A percentile compares a stretch with the other conserved stretches of the same genome.
Conservation (phyloP, 2,797 vertebrate species). For the Sebastes diaconus region DNA sequence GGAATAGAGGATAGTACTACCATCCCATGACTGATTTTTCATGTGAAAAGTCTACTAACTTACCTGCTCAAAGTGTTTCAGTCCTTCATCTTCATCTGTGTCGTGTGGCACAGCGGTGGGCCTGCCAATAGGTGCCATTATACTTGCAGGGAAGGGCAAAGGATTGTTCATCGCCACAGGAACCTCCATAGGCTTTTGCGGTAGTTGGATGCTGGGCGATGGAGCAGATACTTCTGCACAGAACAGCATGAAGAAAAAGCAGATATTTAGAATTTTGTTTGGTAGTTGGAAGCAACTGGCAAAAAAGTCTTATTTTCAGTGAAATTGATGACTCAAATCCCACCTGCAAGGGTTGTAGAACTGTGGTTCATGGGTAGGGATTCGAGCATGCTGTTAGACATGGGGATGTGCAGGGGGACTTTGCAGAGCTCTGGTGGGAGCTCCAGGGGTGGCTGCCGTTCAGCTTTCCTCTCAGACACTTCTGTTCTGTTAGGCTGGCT, state of each 20-base stretch:
- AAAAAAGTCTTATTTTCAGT: neutral
- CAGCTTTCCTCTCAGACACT: slow-evolving; percentile 65
- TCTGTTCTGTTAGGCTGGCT: slow-evolving; percentile 67
- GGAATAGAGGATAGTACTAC: neutral
- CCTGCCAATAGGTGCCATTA: slow-evolving; percentile 81
- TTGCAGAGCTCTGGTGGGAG: slow-evolving; percentile 72
- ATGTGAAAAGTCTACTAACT: neutral
- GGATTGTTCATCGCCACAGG: slow-evolving; percentile 81
- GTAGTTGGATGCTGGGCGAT: slow-evolving; percentile 72
- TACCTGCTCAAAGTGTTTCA: slow-evolving; percentile 98
- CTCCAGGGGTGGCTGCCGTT: slow-evolving; percentile 65
- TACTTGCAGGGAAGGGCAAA: slow-evolving; percentile 79
- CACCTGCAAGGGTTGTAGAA: slow-evolving; percentile 73
- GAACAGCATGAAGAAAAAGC: neutral
- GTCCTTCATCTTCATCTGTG: slow-evolving; percentile 95
- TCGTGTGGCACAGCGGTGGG: slow-evolving; percentile 83
- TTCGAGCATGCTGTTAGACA: slow-evolving; percentile 77
- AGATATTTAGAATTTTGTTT: neutral
- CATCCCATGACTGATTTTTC: neutral
- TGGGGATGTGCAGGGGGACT: slow-evolving; percentile 66
- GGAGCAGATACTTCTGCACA: slow-evolving; percentile 82
- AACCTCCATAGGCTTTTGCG: slow-evolving; percentile 76
- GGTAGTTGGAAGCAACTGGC: neutral
- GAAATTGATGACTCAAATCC: neutral
- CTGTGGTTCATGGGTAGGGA: slow-evolving; percentile 70